Evolutionary conservation across 2,888 invertebrate species (phyloP).

Genomic region (Agonopterix heracliana): DNA sequence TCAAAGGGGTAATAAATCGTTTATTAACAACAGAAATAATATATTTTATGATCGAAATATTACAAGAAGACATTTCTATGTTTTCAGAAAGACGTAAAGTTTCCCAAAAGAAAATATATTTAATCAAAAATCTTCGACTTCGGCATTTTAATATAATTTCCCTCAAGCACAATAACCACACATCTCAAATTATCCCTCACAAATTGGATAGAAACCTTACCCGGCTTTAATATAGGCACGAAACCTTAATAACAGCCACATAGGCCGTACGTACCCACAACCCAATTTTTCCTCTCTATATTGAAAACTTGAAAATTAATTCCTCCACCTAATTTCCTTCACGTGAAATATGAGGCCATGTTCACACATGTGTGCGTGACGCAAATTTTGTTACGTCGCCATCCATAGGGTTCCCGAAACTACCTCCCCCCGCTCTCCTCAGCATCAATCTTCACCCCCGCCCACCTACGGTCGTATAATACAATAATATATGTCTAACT

Average conservation of each 20-base stretch:
- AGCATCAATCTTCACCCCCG: constrained; percentile 73
- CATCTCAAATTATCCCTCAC: neutral
- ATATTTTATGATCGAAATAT: too few species aligned
- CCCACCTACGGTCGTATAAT: constrained; percentile 73
- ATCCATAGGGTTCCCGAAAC: constrained; percentile 68
- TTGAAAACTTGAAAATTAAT: constrained; percentile 73
- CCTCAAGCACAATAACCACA: too few species aligned
- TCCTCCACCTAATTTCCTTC: constrained; percentile 65
- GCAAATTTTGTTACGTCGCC: constrained; percentile 70
- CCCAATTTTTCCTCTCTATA: constrained; percentile 59
- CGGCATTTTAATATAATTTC: too few species aligned
- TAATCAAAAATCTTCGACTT: too few species aligned
- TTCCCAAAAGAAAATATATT: too few species aligned
- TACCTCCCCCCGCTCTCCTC: constrained; percentile 53
- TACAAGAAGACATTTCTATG: too few species aligned
- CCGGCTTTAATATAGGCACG: constrained; percentile 44
- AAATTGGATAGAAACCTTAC: constrained; percentile 44
- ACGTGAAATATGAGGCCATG: constrained; percentile 67
- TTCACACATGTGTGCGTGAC: constrained; percentile 60
- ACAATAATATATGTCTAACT: constrained; percentile 76
- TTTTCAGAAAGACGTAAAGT: too few species aligned
- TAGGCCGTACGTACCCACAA: constrained; percentile 22
- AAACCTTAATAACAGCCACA: constrained; percentile 39
- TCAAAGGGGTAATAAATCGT: too few species aligned
- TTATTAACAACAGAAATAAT: too few species aligned